Base-by-base conservation (phyloP, 2,113 vertebrate genomes). In the Nerophis lumbriciformis region DNA sequence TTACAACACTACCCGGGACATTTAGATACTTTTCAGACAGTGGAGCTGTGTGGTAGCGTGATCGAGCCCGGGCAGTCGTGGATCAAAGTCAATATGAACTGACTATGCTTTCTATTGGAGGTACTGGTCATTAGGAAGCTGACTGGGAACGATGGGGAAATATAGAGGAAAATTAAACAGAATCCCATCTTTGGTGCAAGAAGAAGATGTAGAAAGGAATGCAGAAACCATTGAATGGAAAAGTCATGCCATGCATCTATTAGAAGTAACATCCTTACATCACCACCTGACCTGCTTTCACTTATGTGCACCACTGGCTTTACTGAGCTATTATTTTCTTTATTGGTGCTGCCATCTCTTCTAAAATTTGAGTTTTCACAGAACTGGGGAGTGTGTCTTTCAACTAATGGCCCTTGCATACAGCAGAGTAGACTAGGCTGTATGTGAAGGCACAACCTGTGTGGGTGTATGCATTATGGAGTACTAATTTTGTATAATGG, bases 281-380 rank as follows among this genome's bases (percentile, higher is more conserved):
- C 61, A 71, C 77, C 72, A 57, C 57, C 36, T 53, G 44, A 14
- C 51, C 63, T 57, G 61, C 72, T 74, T 59, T 56, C 35, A 39
- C 57, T 77, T 84, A 76, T 76, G 76, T 49, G 59, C 79, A 79
- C 79, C 68, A 68, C 69, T 83, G 79, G 62, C 65, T 81, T 72
- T 65, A 77, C 53, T 72, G 78, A 85, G 77, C 76, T 73, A 48
- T 72, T 85, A 83, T 79, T 79, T 76, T 79, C 68, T 12, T 14
- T 38, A 45, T 85, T 85, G 69, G 81, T 79, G 71, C 69, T 36
- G 64, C 69, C 69, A 69, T 77, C 75, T 63, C 49, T 63, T 58
- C 58, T 68, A 65, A 74, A 74, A 14, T 69, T 70, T 75, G 51
- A 66, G 76, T 79, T 69, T 72, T 71, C 62, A 37, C 35, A 66